Evolutionary conservation across 2,797 vertebrate species (phyloP), one percentile per base, ranked within the genome.

Genomic region (Hozukius guyotensis): DNA sequence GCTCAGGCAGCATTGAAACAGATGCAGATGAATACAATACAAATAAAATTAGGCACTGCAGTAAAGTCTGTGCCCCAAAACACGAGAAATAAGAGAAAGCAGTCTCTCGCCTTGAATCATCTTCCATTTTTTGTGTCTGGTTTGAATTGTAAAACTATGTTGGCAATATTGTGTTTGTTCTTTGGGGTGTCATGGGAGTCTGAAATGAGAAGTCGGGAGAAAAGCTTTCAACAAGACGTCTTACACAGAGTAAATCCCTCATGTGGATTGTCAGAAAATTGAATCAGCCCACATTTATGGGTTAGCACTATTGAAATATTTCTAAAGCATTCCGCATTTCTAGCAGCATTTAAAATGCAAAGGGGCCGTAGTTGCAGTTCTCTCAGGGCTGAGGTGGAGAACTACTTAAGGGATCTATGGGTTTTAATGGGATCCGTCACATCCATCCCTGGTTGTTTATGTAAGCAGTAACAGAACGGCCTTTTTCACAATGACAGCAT

Each of bases 251-350:
- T 78, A 87, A 94, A 88, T 88, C 88, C 89, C 88, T 85, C 24
- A 25, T 55, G 83, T 85, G 70, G 75, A 89, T 93, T 93, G 85
- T 92, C 85, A 82, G 83, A 87, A 90, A 91, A 88, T 87, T 87
- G 77, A 93, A 91, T 93, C 82, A 80, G 88, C 85, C 87, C 80
- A 84, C 68, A 88, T 87, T 93, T 84, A 74, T 76, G 78, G 72
- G 79, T 81, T 86, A 75, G 78, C 46, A 36, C 66, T 76, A 80
- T 66, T 85, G 73, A 88, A 92, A 87, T 79, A 83, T 88, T 91
- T 90, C 82, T 82, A 70, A 86, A 89, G 82, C 83, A 68, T 73
- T 75, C 75, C 8, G 32, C 74, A 64, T 90, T 87, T 87, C 78
- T 60, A 65, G 73, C 56, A 63, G 84, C 77, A 84, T 91, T 90